Base-by-base conservation (phyloP, 2,113 vertebrate genomes). In the Hemiscyllium ocellatum region DNA sequence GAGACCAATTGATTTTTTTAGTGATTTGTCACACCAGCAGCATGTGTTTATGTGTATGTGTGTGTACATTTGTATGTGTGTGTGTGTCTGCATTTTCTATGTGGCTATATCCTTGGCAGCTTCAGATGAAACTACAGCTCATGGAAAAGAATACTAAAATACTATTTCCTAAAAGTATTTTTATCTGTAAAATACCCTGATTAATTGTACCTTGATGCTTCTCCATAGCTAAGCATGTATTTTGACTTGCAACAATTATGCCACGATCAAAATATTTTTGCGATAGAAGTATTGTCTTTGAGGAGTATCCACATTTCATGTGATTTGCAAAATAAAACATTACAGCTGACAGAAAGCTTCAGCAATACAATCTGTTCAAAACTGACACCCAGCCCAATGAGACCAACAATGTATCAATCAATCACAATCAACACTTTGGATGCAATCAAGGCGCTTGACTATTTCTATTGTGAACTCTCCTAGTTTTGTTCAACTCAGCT, bases 1-100 rank as follows among this genome's bases (percentile, higher is more conserved):
- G 94, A 52, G 68, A 42, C 69, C 94, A 95, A 76, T 95, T 95
- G 68, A 95, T 33, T 95, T 72, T 95, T 72, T 76, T 26, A 29
- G n/a, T 10, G 47, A 4, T 8, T 15, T 72, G 24, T 50, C 69
- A 93, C 61, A 76, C 26, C 94, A 72, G 22, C 72, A 37, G 33
- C 19, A 33, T 61, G 22, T 37, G 68, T 76, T 15, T 66, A 4
- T 37, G 33, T 83, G 1, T 56, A 0, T 72, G 70, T 72, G 70
- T 26, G 26, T 65, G 87, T 65, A 17, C 13, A 33, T 33, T 52
- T 17, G 26, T 61, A 33, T 61, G 65, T 94, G 66, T 47, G 17
- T 24, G 22, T 29, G 24, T 22, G 3, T 2, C 66, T 29, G 8
- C 93, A 95, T 42, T 61, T 61, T 61, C 56, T 50, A 50, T 24